Base-by-base conservation (phyloP, 2,113 vertebrate genomes). In the Grus americana region DNA sequence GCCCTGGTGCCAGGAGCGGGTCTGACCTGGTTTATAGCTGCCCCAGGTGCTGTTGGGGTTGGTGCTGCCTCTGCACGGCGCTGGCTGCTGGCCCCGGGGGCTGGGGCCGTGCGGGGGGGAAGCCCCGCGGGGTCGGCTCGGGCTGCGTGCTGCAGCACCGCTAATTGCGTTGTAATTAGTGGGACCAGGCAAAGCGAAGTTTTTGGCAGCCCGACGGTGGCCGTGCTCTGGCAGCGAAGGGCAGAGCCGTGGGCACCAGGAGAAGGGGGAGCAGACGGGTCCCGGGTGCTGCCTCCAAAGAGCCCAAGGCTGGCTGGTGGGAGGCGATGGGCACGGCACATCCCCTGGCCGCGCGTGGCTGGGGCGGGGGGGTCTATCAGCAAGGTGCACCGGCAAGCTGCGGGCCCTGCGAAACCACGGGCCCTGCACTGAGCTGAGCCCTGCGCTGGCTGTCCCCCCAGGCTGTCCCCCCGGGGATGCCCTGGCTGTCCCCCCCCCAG, bases 131-230 rank as follows among this genome's bases (percentile, higher is more conserved):
- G 86, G 68, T 80, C 20, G 0, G 50, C 76, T 66, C 36, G 9
- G 86, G 76, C 42, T 18, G 4, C 4, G 3, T 57, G 67, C 96
- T 94, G 82, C 93, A 27, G 91, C 75, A 84, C 18, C 36, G 68
- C 58, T 82, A 88, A 79, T 47, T 87, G 75, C 59, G 88, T 86
- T 78, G 87, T 94, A 76, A 96, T 98, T 94, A 97, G 79, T 84
- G 97, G 96, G 94, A 94, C 93, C 26, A 89, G 94, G 78, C 88
- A 65, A 49, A 96, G 94, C 79, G 42, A 12, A 38, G 22, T 5
- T 29, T 32, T 19, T 29, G 73, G 73, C 65, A 47, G 8, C 17
- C 27, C 17, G 13, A 13, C 4, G 7, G 46, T 3, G 5, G 36
- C 44, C 3, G 4, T 15, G n/a, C 29, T 12, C 23, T 8, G 59